Percentiles rank a stretch among this genome's conserved stretches.
Conservation (phyloP, 2,113 vertebrate genomes). For the Melanerpes aurifrons region DNA sequence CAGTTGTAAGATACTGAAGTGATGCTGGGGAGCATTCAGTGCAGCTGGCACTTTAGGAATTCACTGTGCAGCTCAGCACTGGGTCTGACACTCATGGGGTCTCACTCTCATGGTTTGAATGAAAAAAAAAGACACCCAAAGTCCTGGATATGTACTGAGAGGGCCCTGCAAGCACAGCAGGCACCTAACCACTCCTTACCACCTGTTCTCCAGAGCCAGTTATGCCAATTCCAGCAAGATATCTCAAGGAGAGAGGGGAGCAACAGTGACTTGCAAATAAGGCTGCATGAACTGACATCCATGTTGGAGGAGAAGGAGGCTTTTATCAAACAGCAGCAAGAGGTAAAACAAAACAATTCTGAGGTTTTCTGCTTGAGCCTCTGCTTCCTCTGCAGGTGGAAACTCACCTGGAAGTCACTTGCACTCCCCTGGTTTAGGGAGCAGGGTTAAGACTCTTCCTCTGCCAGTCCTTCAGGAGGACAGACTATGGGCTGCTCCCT, state of each 20-base stretch:
- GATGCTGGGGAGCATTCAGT: background rate
- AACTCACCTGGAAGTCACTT: background rate
- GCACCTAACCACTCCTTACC: background rate
- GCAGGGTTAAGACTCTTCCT: rapidly evolving
- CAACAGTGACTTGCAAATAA: conserved; percentile 85
- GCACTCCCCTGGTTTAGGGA: background rate
- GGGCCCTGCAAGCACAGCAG: background rate
- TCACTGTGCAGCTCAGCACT: background rate
- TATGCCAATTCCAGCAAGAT: conserved; percentile 85
- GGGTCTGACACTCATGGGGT: background rate
- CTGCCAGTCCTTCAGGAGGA: background rate
- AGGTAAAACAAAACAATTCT: conserved; percentile 70
- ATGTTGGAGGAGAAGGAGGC: conserved; percentile 86
- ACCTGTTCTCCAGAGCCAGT: conserved; percentile 75
- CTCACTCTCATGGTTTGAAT: background rate
- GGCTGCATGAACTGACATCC: conserved; percentile 83
- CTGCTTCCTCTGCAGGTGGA: background rate
- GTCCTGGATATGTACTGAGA: rapidly evolving
- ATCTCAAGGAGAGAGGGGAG: conserved; percentile 73
- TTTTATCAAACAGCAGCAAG: conserved; percentile 86
- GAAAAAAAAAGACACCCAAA: rapidly evolving
- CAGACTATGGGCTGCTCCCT: background rate
- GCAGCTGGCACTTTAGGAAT: background rate
- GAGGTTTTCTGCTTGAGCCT: background rate
- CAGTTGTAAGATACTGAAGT: background rate